Evolutionary conservation across 2,888 invertebrate species (phyloP), one percentile per base, ranked within the genome.

Genomic region (Cotesia congregata): DNA sequence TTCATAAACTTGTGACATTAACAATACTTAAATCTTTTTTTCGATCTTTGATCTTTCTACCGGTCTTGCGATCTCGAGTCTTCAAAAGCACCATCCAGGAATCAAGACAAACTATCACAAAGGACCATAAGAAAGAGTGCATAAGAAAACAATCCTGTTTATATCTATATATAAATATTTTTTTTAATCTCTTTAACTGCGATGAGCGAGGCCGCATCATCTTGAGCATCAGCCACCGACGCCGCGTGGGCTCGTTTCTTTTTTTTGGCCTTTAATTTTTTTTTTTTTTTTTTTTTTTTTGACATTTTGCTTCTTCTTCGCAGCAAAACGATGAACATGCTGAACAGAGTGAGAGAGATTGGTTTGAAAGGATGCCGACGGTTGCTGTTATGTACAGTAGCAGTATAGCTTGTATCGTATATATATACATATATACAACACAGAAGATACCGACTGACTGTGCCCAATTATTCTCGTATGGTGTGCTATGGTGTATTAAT

Each of bases 391-490:
- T 30, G 30, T 86, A 88, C 88, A 84, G 88, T 88, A 88, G 88
- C 88, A 85, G 81, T 73, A 77, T 76, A 72, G 38, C 40, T 20
- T 38, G n/a, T 69, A 38, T 75, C 30, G 30, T 75, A 62, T 75
- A 74, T 75, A 74, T 30, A 65, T 65, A 65, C 9, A 41, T 41
- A n/a, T 15, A 41, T 41, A 41, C 3, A 68, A 50, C 12, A 50
- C 3, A 50, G 50, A 4, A 50, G 50, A 50, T 38, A 71, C 71
- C 60, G 67, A 7, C 83, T 83, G 86, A 87, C 87, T 88, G 88
- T 88, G 87, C 86, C 88, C 87, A 88, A 88, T 88, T 88, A 88
- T 88, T 88, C 85, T 83, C 82, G 82, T 85, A 87, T 87, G 87
- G 87, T 88, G 87, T 88, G 88, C 87, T 30, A 30, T 30, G 30